Evolutionary conservation across 2,888 invertebrate genomes (phyloP).

Genomic region (Eupeodes latifasciatus): DNA sequence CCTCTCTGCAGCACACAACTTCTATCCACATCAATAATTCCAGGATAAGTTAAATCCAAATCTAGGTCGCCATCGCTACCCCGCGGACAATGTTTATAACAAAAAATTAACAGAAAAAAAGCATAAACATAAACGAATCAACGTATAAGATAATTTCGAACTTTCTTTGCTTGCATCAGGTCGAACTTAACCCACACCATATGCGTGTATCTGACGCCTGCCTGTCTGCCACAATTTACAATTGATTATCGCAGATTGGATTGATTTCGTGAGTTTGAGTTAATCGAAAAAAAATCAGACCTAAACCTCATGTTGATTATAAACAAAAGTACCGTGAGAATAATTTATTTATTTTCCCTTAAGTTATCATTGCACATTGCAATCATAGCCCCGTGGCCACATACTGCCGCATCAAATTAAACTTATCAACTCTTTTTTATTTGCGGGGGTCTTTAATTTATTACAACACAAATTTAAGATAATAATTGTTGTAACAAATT

Average conservation of each 20-base stretch:
- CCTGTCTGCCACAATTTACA: slow-evolving; percentile 66
- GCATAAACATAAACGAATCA: slow-evolving; percentile 21
- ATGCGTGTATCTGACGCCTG: slow-evolving; percentile 66
- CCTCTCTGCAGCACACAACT: slow-evolving; percentile 15
- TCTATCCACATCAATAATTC: slow-evolving; percentile 38
- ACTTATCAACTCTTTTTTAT: too few species aligned
- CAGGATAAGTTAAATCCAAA: slow-evolving; percentile 60
- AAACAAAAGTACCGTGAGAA: slow-evolving; percentile 43
- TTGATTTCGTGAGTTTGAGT: slow-evolving; percentile 57
- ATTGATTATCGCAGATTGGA: slow-evolving; percentile 51
- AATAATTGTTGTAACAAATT: too few species aligned
- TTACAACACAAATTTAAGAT: too few species aligned
- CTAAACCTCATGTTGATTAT: slow-evolving; percentile 59
- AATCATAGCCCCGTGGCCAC: background rate
- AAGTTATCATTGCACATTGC: background rate
- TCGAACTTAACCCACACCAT: slow-evolving; percentile 8
- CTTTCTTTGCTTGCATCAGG: slow-evolving; percentile 66
- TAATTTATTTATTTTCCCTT: slow-evolving; percentile 32
- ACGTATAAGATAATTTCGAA: slow-evolving; percentile 60
- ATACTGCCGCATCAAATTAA: too few species aligned
- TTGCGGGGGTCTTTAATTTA: too few species aligned
- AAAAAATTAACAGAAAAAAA: slow-evolving; percentile 11
- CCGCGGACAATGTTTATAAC: slow-evolving; percentile 63
- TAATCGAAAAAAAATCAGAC: slow-evolving; percentile 65
- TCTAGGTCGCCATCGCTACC: slow-evolving; percentile 57